Evolutionary conservation across 1,140 invertebrate genomes (phyloP), one percentile per base, ranked within the genome.

Genomic region (Solenopsis invicta): DNA sequence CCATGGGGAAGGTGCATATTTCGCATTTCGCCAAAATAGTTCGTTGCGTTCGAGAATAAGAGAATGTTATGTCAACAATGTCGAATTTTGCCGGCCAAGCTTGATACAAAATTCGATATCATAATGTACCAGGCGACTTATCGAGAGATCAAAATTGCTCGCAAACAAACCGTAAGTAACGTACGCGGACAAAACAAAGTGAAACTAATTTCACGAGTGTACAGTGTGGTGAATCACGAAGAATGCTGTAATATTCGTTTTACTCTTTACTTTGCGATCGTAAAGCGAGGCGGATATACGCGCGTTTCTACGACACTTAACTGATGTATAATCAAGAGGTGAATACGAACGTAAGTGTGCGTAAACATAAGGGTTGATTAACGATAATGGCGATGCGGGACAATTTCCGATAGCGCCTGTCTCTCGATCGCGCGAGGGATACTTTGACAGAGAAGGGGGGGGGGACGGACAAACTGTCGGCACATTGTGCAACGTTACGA

Each of bases 341-440:
- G 87, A 59, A 64, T 29, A 48, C 29, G 29, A 5, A 64, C 78
- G 37, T 84, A 77, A 88, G 84, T 78, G 82, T 91, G 61, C 64
- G 90, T 90, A 91, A 91, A 92, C 81, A 91, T 86, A 85, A 41
- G 41, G 89, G 48, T 91, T 92, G 91, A 92, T 92, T 92, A 90
- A 91, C 90, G 90, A 87, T 92, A 91, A 90, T 92, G 88, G 90
- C 82, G 87, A 86, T 62, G 80, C 50, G 78, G 69, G 88, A 64
- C 61, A 85, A 91, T 92, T 91, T 64, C 88, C 88, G 84, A 91
- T 91, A 89, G 89, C 52, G 89, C 52, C 80, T 34, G 78, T 74
- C 87, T 87, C 91, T 89, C 52, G 90, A 91, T 89, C 80, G 78
- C 64, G 61, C 52, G 89, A 82, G 21, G 62, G 48, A 41, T 54